Conservation (phyloP, 2,888 invertebrate species). For the Scaptomyza flava region DNA sequence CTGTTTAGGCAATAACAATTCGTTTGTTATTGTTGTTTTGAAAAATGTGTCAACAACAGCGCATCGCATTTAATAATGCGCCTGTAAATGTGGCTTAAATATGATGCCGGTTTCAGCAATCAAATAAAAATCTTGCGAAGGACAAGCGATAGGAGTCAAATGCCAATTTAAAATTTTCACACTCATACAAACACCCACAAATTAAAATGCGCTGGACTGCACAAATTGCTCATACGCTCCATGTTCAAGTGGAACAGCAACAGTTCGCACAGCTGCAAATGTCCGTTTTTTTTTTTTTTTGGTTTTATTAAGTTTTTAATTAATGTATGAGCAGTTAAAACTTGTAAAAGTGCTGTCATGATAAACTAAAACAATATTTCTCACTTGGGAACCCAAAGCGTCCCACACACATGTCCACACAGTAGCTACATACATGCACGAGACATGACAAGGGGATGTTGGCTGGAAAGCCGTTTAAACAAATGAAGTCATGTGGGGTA, state of each 20-base stretch:
- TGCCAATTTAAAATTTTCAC: slow-evolving; percentile 30
- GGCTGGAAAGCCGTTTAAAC: slow-evolving; percentile 59
- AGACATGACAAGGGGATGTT: slow-evolving; percentile 19
- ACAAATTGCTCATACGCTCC: slow-evolving; percentile 31
- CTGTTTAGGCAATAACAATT: slow-evolving; percentile 17
- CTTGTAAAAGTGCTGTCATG: slow-evolving; percentile 80
- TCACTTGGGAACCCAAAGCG: slow-evolving; percentile 60
- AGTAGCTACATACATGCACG: slow-evolving; percentile 20
- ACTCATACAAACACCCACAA: not conserved
- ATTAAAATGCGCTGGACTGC: slow-evolving; percentile 3
- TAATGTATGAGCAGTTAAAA: slow-evolving; percentile 80
- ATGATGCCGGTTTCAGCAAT: slow-evolving; percentile 14
- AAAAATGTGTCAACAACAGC: slow-evolving; percentile 62
- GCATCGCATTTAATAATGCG: slow-evolving; percentile 60
- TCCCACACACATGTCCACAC: slow-evolving; percentile 16
- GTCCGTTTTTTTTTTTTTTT: slow-evolving; percentile 43
- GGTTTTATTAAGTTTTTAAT: slow-evolving; percentile 78
- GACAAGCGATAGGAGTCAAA: slow-evolving; percentile 13
- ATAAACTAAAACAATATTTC: slow-evolving; percentile 80
- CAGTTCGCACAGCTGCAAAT: slow-evolving; percentile 49
- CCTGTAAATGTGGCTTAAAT: slow-evolving; percentile 32
- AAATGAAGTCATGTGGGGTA: slow-evolving; percentile 61
- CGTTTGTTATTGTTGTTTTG: slow-evolving; percentile 7
- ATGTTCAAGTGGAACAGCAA: slow-evolving; percentile 39
- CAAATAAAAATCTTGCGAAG: slow-evolving; percentile 34